Base-by-base conservation (phyloP, 2,113 vertebrate species). In the Misgurnus mizolepis region DNA sequence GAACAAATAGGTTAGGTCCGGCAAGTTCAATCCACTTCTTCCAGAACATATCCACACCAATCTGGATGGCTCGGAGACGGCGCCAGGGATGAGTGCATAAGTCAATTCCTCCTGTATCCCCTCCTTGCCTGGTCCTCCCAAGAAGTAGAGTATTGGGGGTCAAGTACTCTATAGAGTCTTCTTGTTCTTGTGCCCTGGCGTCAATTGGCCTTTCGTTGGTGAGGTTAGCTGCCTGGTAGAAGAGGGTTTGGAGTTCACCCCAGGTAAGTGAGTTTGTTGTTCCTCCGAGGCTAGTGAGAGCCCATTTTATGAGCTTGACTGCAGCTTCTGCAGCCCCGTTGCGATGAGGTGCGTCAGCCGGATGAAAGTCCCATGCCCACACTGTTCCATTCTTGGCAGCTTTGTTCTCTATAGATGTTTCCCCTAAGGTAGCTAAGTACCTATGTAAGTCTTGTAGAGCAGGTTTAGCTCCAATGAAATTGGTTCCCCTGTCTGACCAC, bases 171-270 rank as follows among this genome's bases (percentile, higher is more conserved):
- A 75, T 17, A 14, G 56, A 61, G 40, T 75, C 56, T n/a, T 75
- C 58, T 18, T 75, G 72, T 62, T 27, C 49, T 53, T 78, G 76
- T 40, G 64, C 49, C 7, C 50, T 55, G 62, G 49, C 64, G 12
- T 78, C 43, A 14, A 62, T 64, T 39, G 41, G 41, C 18, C 53
- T 27, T 61, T 75, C 53, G 7, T 55, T 41, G 7, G 76, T 78
- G 12, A 78, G 39, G 61, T 78, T 79, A 55, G 77, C 77, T 22
- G 67, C 77, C 55, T 56, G 67, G n/a, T 79, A 79, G 55, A 79
- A 60, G 12, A 79, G 66, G 15, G 77, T 79, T 43, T 79, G 77
- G 17, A 79, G 67, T 14, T 79, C 77, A 7, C 77, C 77, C 77
- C 77, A 79, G 14, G 50, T 73, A 18, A 73, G 70, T 9, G 70